Percentiles rank a stretch among this genome's conserved stretches.
These are phyloP conservation scores for Dynastes maya DNA, from an alignment of 2,888 invertebrate genomes.

Conservation along the genomic window DNA sequence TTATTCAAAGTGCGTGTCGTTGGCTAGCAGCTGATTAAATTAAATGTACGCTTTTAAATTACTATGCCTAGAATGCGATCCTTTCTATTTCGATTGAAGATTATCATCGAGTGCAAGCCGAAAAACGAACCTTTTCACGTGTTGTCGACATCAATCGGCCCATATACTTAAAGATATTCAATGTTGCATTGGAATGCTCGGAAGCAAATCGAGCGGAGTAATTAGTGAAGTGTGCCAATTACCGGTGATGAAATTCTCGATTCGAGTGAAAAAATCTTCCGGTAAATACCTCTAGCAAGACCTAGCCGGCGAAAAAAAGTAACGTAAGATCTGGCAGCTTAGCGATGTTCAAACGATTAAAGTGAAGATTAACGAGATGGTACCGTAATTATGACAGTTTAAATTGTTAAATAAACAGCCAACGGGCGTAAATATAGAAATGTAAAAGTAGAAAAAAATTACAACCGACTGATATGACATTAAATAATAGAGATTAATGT, in stretches of 20 bases:
- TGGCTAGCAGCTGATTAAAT: slow-evolving; percentile 44
- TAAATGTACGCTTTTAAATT: slow-evolving; percentile 43
- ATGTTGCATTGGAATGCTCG: slow-evolving; percentile 48
- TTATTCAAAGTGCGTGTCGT: neutral
- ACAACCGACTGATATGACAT: slow-evolving; percentile 3
- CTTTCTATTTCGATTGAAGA: slow-evolving; percentile 41
- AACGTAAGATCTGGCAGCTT: slow-evolving; percentile 34
- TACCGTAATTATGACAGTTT: slow-evolving; percentile 28
- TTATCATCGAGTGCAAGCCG: slow-evolving; percentile 22
- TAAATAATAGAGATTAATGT: slow-evolving; percentile 15
- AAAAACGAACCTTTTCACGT: slow-evolving; percentile 43
- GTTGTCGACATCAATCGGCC: slow-evolving; percentile 30
- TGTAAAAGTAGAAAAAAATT: neutral
- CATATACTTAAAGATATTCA: slow-evolving; percentile 44
- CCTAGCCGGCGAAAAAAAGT: slow-evolving; percentile 19
- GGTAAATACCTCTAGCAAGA: slow-evolving; percentile 51
- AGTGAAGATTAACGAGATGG: slow-evolving; percentile 26
- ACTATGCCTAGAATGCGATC: slow-evolving; percentile 33
- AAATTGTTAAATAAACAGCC: slow-evolving; percentile 37
- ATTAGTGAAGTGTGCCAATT: slow-evolving; percentile 54
- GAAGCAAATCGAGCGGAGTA: slow-evolving; percentile 48
- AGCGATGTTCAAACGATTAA: slow-evolving; percentile 35
- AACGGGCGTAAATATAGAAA: slow-evolving; percentile 9
- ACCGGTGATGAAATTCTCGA: slow-evolving; percentile 56
- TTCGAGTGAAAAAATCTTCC: slow-evolving; percentile 55